phyloP scores from a whole-genome alignment of 2,797 vertebrate species.

The Labroides dimidiatus region DNA sequence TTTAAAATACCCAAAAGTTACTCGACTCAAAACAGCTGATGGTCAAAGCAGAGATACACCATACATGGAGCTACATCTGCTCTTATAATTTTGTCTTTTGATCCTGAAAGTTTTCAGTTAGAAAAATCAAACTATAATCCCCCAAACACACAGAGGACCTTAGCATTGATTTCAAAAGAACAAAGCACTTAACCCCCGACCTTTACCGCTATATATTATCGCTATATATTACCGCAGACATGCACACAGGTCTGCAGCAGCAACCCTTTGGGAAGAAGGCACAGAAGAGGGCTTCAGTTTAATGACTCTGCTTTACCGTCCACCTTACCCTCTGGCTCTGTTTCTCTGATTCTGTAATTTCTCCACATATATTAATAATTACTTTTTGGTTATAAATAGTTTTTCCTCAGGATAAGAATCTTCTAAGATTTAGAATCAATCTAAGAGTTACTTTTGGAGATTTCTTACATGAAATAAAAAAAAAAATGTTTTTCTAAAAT shows the following conservation, averaged over 20 bases:
- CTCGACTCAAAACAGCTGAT: neutral
- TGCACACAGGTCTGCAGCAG: slow-evolving; percentile 21
- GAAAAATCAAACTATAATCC: slow-evolving; percentile 41
- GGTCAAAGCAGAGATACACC: slow-evolving; percentile 6
- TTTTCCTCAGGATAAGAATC: too few species aligned
- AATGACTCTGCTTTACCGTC: neutral
- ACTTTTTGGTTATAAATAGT: too few species aligned
- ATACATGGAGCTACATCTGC: neutral
- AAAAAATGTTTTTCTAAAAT: too few species aligned
- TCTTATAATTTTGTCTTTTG: slow-evolving; percentile 23
- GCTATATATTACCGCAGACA: slow-evolving; percentile 7
- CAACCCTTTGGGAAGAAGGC: slow-evolving; percentile 2
- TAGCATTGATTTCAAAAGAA: slow-evolving; percentile 44
- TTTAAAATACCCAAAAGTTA: neutral
- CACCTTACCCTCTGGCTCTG: too few species aligned
- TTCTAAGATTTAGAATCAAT: too few species aligned
- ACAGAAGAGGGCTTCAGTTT: slow-evolving; percentile 30
- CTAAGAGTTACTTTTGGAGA: too few species aligned
- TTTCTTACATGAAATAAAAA: too few species aligned
- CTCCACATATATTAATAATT: too few species aligned
- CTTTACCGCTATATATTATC: slow-evolving; percentile 58
- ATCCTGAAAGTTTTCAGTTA: slow-evolving; percentile 22
- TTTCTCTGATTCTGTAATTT: too few species aligned
- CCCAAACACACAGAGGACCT: slow-evolving; percentile 35
- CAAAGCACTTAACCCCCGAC: slow-evolving; percentile 67